These are phyloP conservation scores for Pyrrhia umbra DNA, from an alignment of 2,888 invertebrate species.

Conservation along the genomic window DNA sequence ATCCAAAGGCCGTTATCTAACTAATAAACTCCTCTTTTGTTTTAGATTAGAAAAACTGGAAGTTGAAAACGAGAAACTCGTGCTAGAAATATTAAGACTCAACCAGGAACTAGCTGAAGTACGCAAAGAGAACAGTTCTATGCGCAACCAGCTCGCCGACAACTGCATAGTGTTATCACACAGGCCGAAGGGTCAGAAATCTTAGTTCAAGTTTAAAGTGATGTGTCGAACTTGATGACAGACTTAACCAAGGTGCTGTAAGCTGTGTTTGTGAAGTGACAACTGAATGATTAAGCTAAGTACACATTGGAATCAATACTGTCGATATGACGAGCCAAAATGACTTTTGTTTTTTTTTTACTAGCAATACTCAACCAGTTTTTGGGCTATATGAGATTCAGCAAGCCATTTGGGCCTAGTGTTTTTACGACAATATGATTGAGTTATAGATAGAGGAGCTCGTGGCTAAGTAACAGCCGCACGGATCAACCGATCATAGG, in stretches of 20 bases:
- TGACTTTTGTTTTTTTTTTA: slow-evolving; percentile 31
- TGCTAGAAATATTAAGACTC: slow-evolving; percentile 92
- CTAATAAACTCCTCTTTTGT: slow-evolving; percentile 33
- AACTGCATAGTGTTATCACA: slow-evolving; percentile 89
- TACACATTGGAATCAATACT: slow-evolving; percentile 57
- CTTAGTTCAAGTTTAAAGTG: slow-evolving; percentile 73
- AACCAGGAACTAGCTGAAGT: slow-evolving; percentile 93
- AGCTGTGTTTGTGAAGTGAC: slow-evolving; percentile 64
- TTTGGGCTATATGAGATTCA: slow-evolving; percentile 11
- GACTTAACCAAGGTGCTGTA: slow-evolving; percentile 70
- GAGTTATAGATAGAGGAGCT: too few relatives aligned
- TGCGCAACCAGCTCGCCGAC: slow-evolving; percentile 92
- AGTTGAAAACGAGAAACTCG: slow-evolving; percentile 93
- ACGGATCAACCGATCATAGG: too few relatives aligned
- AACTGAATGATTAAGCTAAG: slow-evolving; percentile 46
- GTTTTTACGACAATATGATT: neutral
- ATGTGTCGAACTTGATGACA: slow-evolving; percentile 60
- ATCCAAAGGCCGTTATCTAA: too few relatives aligned
- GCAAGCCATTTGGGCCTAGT: neutral
- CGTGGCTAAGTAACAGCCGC: too few relatives aligned
- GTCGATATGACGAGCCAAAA: slow-evolving; percentile 18
- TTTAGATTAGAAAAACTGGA: slow-evolving; percentile 85
- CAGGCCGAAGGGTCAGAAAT: slow-evolving; percentile 80
- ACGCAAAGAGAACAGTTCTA: slow-evolving; percentile 93
- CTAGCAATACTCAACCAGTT: slow-evolving; percentile 18